Base-by-base conservation (phyloP, 2,888 invertebrate genomes). In the Actias luna region DNA sequence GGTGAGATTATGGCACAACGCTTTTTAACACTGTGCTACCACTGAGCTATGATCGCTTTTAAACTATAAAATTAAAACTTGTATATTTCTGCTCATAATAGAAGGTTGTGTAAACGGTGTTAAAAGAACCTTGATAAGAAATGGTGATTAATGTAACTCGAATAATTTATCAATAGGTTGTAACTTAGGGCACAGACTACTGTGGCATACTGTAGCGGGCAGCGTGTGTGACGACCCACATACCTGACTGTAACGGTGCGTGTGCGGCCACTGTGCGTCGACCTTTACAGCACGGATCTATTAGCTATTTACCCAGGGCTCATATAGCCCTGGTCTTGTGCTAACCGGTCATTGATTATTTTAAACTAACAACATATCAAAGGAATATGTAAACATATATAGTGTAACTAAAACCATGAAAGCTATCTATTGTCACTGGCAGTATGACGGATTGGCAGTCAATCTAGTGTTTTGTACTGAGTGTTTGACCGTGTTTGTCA, bases 221-320 rank as follows among this genome's bases (percentile, higher is more conserved):
- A 29, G 76, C 75, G 80, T 79, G 82, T 83, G 80, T 78, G 76
- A 78, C 87, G 89, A 87, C 90, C 89, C 84, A 88, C 87, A 90
- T 90, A 87, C 88, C 75, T 83, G 71, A 70, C 70, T 65, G 77
- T 88, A 89, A 88, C 89, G 89, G 89, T 86, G 84, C 79, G 83
- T 77, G 80, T 73, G 68, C 72, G 69, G 78, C 77, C 76, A 75
- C 75, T 79, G 76, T 77, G 75, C 74, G 75, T 68, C 80, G 78
- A 82, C 83, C 80, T 83, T 82, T 79, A 79, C 76, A 72, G 72
- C 68, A 70, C 76, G 72, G 77, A 78, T 77, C 74, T 77, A 73
- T 73, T 55, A 55, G n/a, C 29, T 27, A 55, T 29, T 55, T 55
- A 55, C 55, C 59, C 59, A 46, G 42, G 59, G 29, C 33, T 50